These are phyloP conservation scores for Polydrusus tereticollis DNA, from an alignment of 2,888 invertebrate genomes.

Conservation along the genomic window DNA sequence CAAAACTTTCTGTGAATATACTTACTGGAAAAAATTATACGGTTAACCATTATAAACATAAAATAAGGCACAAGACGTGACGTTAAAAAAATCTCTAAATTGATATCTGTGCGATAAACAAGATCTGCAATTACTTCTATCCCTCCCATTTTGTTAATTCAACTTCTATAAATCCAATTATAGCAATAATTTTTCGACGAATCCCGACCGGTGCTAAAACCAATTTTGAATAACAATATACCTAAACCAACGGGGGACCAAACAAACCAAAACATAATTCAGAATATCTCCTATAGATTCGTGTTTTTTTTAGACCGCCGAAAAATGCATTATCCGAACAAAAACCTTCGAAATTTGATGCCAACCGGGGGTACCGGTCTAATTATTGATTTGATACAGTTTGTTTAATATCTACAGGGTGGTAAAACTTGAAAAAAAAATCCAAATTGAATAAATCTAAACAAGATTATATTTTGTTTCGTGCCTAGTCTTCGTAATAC, in stretches of 20 bases:
- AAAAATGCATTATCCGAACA: conserved; percentile 4
- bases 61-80: too few relatives aligned
- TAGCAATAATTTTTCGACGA: conserved; percentile 16
- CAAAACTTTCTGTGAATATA: too few relatives aligned
- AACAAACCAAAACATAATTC: conserved; percentile 3
- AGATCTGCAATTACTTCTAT: neutral
- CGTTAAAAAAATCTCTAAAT: too few relatives aligned
- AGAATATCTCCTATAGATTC: conserved; percentile 4
- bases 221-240: conserved; percentile 27
- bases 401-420: neutral
- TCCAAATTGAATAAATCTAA: too few relatives aligned
- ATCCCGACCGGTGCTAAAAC: conserved; percentile 12
- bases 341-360: conserved; percentile 7
- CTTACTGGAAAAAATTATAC: too few relatives aligned
- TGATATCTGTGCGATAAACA: too few relatives aligned
- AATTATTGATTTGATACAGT: conserved; percentile 16
- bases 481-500: too few relatives aligned
- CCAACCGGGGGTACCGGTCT: neutral
- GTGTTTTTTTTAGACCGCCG: neutral
- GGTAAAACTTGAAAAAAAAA: neutral
- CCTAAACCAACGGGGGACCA: conserved; percentile 1
- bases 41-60: too few relatives aligned
- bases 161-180: conserved; percentile 9
- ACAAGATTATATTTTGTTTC: too few relatives aligned
- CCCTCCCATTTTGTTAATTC: neutral